A percentile compares a stretch with the other conserved stretches of the same genome.
Conservation (phyloP, 2,888 invertebrate genomes). For the Oligia fasciuncula region DNA sequence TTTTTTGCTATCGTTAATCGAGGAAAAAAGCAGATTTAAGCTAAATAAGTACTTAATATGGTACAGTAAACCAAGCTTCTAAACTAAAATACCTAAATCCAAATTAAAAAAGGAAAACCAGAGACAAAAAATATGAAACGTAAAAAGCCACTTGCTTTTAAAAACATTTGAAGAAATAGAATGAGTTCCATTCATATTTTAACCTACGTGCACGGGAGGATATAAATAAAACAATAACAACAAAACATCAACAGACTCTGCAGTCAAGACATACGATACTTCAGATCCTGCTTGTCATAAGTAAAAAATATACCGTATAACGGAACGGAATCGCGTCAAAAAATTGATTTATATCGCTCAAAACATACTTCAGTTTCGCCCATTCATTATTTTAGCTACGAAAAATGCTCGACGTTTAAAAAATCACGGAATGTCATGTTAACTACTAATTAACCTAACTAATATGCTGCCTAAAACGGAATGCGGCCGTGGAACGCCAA, state of each 20-base stretch:
- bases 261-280: conserved; percentile 80
- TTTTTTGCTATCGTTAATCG: no score
- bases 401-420: conserved; percentile 67
- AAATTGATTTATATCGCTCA: conserved; percentile 84
- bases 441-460: conserved; percentile 86
- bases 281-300: conserved; percentile 85
- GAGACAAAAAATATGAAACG: conserved; percentile 1
- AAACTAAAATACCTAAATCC: background rate
- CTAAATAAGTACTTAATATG: background rate
- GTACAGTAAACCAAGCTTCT: background rate
- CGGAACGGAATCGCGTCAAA: conserved; percentile 85
- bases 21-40: background rate
- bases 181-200: conserved; percentile 63
- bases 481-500: conserved; percentile 76
- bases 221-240: conserved; percentile 75
- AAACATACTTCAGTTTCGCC: conserved; percentile 70
- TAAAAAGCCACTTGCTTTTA: conserved; percentile 29
- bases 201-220: conserved; percentile 72
- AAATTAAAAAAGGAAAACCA: background rate
- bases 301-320: conserved; percentile 82
- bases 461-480: conserved; percentile 74
- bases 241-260: conserved; percentile 71
- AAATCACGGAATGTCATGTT: conserved; percentile 72
- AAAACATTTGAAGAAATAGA: conserved; percentile 54
- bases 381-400: conserved; percentile 63